Evolutionary conservation across 2,113 vertebrate genomes (phyloP).

Genomic region (Willisornis vidua): DNA sequence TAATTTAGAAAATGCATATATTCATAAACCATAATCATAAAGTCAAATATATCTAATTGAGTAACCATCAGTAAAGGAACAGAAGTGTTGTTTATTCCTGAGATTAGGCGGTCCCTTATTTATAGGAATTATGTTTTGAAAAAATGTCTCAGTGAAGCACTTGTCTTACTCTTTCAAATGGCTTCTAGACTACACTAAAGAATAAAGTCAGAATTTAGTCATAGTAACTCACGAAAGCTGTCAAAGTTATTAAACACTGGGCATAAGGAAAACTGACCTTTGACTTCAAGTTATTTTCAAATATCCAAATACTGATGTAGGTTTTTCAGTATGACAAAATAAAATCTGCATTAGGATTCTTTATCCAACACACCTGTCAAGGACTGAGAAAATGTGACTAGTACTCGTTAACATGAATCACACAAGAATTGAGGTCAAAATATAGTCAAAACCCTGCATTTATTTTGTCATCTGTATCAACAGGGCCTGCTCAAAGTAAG

Average conservation of each 20-base stretch:
- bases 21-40: neutral
- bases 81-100: slow-evolving; percentile 9
- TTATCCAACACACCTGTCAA: neutral
- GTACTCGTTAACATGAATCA: neutral
- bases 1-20: neutral
- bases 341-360: neutral
- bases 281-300: neutral
- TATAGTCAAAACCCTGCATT: neutral
- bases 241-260: neutral
- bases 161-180: slow-evolving; percentile 7
- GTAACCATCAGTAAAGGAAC: neutral
- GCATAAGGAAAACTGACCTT: neutral
- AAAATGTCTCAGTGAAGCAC: neutral
- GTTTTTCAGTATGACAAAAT: neutral
- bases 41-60: neutral
- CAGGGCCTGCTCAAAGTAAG: neutral
- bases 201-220: neutral
- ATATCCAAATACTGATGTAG: neutral
- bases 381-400: neutral
- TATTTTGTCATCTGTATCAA: neutral
- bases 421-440: neutral
- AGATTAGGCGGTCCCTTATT: neutral
- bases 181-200: neutral
- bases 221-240: neutral
- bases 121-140: slow-evolving; percentile 19